These are phyloP conservation scores for Pristionchus entomophagus DNA, from an alignment of 2,888 invertebrate species.

Conservation along the genomic window DNA sequence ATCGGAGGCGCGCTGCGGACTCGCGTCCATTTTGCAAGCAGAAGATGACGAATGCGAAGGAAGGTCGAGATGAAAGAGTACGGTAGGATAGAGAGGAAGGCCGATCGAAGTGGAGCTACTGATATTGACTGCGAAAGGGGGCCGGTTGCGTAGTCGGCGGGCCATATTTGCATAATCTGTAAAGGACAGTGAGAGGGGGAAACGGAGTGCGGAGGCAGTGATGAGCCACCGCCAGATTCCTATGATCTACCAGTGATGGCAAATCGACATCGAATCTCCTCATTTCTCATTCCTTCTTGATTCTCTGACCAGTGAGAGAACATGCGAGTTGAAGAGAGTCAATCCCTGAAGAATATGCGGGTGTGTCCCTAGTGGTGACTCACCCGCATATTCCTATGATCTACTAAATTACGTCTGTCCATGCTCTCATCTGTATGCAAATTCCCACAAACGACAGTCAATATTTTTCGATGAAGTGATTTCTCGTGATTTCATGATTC, in stretches of 20 bases:
- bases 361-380: no score
- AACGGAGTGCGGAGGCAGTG: background rate
- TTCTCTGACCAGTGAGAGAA: no score
- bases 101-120: background rate
- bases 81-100: background rate
- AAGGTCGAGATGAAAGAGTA: background rate
- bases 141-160: background rate
- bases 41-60: no score
- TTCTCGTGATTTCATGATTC: no score
- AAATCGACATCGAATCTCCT: no score
- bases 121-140: background rate
- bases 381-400: no score
- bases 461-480: no score
- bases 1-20: constrained; percentile 42
- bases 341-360: no score
- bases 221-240: background rate
- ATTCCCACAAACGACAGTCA: no score
- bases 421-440: background rate
- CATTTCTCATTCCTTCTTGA: no score
- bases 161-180: constrained; percentile 19
- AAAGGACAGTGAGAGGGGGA: constrained; percentile 1
- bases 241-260: background rate
- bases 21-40: constrained; percentile 41
- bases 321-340: no score
- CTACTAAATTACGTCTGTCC: no score